Conservation (phyloP, 2,113 vertebrate species). For the Glaucidium brasilianum region DNA sequence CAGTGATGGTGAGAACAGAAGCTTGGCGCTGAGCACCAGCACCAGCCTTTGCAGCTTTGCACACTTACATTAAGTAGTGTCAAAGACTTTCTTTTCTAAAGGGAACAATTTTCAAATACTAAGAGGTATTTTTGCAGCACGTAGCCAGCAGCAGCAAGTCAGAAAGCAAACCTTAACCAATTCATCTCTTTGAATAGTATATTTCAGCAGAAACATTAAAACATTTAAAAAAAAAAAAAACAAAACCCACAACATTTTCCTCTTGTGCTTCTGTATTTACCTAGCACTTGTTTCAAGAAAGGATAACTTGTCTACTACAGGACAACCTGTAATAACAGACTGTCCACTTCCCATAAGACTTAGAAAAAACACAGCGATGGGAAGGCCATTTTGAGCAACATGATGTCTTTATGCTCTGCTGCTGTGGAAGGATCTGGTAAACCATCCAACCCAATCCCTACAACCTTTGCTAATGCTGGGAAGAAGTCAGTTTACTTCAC, state of each 20-base stretch:
- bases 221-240: not conserved
- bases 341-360: not conserved
- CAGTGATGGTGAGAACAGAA: not conserved
- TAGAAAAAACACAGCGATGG: not conserved
- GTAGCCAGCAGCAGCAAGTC: not conserved
- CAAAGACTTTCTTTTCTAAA: not conserved
- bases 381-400: not conserved
- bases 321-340: not conserved
- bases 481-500: not conserved
- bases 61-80: not conserved
- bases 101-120: not conserved
- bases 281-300: not conserved
- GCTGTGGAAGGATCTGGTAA: not conserved
- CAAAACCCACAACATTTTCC: too few relatives aligned
- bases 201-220: not conserved
- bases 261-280: not conserved
- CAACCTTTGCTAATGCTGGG: not conserved
- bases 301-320: not conserved
- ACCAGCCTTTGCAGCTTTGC: not conserved
- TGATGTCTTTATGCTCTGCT: not conserved
- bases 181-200: not conserved
- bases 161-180: not conserved
- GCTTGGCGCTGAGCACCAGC: not conserved
- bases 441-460: not conserved
- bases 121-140: not conserved